Conservation (phyloP, 2,113 vertebrate genomes). For the Corapipo altera region DNA sequence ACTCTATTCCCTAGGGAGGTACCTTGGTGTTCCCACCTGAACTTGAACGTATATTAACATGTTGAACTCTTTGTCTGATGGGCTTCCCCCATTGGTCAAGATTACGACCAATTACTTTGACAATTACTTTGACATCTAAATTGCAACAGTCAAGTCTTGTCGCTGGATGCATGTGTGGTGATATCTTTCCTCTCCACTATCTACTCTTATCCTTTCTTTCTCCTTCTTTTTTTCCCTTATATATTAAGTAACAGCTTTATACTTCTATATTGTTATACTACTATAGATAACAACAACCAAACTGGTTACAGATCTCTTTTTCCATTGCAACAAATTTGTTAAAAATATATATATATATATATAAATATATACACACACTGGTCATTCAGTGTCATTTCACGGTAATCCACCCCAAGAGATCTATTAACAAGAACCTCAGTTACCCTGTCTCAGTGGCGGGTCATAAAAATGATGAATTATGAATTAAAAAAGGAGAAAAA, state of each 20-base stretch:
- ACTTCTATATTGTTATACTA: neutral
- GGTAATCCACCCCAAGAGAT: neutral
- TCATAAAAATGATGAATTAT: neutral
- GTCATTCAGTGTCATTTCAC: neutral
- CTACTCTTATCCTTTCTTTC: neutral
- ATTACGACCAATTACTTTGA: neutral
- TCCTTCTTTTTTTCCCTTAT: neutral
- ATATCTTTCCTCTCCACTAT: neutral
- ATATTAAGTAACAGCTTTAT: neutral
- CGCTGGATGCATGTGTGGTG: neutral
- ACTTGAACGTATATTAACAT: neutral
- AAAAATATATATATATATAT: neutral
- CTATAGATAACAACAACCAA: neutral
- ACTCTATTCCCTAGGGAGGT: neutral
- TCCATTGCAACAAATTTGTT: neutral
- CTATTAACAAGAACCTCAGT: neutral
- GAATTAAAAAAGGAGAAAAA: neutral
- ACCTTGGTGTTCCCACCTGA: neutral
- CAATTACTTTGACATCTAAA: neutral
- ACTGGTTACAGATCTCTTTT: neutral
- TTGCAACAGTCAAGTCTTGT: neutral
- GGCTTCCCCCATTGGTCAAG: neutral
- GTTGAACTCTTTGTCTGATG: neutral
- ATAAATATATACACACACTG: neutral
- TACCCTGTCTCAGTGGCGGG: neutral